phyloP scores from a whole-genome alignment of 2,888 invertebrate genomes.

The Colletes collaris region DNA sequence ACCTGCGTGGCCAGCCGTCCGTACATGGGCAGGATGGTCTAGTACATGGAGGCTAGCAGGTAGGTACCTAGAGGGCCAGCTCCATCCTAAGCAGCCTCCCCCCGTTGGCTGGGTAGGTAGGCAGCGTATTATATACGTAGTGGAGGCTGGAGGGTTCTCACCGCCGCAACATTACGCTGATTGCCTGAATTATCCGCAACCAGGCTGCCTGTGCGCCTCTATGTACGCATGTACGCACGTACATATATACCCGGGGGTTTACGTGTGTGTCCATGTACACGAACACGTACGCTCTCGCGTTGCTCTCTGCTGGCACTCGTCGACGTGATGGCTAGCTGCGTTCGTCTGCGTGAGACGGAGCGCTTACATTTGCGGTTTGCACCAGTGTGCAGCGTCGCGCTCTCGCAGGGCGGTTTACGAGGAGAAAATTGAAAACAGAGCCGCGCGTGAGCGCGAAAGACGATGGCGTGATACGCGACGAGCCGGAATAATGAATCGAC shows the following conservation, averaged over 20 bases:
- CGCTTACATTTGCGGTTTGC: constrained; percentile 41
- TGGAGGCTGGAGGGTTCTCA: constrained; percentile 79
- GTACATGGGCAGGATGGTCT: constrained; percentile 48
- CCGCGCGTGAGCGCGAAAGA: constrained; percentile 62
- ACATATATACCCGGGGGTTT: constrained; percentile 14
- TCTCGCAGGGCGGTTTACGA: constrained; percentile 58
- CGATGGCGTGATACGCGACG: constrained; percentile 50
- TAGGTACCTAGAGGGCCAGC: constrained; percentile 66
- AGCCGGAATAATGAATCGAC: constrained; percentile 58
- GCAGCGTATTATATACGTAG: constrained; percentile 70
- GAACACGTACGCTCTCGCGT: constrained; percentile 24
- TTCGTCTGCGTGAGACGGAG: background rate
- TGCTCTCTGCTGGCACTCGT: constrained; percentile 44
- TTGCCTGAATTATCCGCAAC: constrained; percentile 83
- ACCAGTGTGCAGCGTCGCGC: constrained; percentile 48
- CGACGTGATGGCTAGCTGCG: constrained; percentile 28
- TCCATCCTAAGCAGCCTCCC: constrained; percentile 55
- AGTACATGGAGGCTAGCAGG: constrained; percentile 58
- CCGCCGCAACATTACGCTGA: constrained; percentile 82
- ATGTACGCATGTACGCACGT: constrained; percentile 40
- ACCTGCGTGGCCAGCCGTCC: constrained; percentile 45
- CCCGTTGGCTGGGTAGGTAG: constrained; percentile 56
- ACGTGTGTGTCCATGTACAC: constrained; percentile 4
- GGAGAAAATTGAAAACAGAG: constrained; percentile 71
- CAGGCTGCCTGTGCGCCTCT: constrained; percentile 66